A percentile compares a stretch with the other conserved stretches of the same genome.
phyloP scores from a whole-genome alignment of 2,797 vertebrate species.

The Tinamus major region DNA sequence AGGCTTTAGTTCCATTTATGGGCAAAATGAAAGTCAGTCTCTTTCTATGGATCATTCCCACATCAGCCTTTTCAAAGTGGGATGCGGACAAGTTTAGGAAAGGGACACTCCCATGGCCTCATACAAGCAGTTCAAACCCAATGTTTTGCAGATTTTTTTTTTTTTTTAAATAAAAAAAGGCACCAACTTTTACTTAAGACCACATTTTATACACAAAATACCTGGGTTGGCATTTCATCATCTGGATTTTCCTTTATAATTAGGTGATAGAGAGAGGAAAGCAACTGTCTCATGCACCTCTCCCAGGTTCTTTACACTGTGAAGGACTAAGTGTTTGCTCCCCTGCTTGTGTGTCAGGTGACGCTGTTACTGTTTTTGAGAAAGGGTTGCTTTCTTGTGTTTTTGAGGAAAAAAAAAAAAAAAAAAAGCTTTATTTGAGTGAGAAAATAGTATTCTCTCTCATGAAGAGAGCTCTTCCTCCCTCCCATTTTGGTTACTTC shows the following conservation, averaged over 20 bases:
- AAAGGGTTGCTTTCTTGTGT: constrained; percentile 3
- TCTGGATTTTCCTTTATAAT: constrained; percentile 57
- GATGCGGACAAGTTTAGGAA: constrained; percentile 35
- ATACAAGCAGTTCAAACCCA: neutral
- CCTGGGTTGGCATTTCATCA: neutral
- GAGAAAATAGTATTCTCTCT: constrained; percentile 6
- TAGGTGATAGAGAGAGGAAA: constrained; percentile 48
- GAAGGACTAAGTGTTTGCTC: constrained; percentile 41
- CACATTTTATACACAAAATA: neutral
- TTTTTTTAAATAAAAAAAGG: neutral
- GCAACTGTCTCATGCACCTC: constrained; percentile 27
- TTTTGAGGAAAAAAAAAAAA: constrained; percentile 11
- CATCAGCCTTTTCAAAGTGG: constrained; percentile 58
- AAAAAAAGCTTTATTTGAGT: constrained; percentile 27
- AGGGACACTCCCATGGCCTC: neutral
- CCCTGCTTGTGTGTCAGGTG: neutral
- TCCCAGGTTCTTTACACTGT: constrained; percentile 56
- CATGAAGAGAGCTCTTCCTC: neutral
- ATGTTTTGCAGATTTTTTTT: neutral
- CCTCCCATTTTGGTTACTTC: neutral
- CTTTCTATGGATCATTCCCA: constrained; percentile 57
- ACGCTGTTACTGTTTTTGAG: neutral
- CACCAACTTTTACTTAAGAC: neutral
- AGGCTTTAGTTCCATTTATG: constrained; percentile 77
- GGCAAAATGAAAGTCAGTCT: constrained; percentile 75